Percentiles rank a stretch among this genome's conserved stretches.
Conservation (phyloP, 2,113 vertebrate species). For the Semnopithecus entellus region DNA sequence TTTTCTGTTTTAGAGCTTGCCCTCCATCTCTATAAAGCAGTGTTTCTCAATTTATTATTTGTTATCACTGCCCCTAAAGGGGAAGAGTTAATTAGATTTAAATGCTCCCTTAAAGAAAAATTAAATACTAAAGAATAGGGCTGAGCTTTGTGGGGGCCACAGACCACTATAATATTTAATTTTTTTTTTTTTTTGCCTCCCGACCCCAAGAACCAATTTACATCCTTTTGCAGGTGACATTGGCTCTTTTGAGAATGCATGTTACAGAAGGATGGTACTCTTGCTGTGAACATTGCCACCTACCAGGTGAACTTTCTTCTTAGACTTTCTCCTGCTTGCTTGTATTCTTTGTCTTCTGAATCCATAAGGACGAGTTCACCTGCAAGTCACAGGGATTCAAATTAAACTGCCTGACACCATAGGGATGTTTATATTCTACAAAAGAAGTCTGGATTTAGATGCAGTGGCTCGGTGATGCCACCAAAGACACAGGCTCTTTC, state of each 20-base stretch:
- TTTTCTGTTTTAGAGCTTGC: neutral
- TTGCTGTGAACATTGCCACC: neutral
- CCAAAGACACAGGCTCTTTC: neutral
- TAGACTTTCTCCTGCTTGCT: neutral
- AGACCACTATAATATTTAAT: neutral
- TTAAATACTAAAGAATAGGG: neutral
- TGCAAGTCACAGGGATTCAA: neutral
- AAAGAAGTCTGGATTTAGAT: neutral
- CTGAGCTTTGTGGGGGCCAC: neutral
- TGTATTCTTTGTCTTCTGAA: neutral
- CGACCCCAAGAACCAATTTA: neutral
- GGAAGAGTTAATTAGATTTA: neutral
- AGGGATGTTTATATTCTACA: neutral
- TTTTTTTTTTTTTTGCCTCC: neutral
- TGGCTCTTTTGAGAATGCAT: neutral
- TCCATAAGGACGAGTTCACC: neutral
- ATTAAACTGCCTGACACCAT: neutral
- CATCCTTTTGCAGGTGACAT: neutral
- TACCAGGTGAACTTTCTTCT: neutral
- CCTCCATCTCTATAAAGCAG: neutral
- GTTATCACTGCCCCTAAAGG: neutral
- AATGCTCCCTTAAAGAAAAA: neutral
- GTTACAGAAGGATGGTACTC: neutral
- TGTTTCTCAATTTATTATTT: neutral
- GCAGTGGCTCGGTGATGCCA: neutral